Conservation (phyloP, 2,113 vertebrate species). For the Otocyon megalotis region DNA sequence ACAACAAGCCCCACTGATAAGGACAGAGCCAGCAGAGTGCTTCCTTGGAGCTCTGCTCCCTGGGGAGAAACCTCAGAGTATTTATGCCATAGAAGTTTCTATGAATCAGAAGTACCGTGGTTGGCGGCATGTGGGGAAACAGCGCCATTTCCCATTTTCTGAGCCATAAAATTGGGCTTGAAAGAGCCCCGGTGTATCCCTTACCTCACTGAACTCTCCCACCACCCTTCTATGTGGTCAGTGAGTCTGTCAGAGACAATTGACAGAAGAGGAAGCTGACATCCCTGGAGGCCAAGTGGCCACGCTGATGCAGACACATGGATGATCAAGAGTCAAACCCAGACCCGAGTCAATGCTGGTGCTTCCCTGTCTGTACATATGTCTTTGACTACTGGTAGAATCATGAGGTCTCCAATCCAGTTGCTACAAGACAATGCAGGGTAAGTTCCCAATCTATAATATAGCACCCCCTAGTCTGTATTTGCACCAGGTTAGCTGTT, state of each 20-base stretch:
- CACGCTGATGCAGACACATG: not conserved
- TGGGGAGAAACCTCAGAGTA: fast-evolving
- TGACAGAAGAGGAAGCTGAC: not conserved
- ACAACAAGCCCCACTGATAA: not conserved
- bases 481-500: not conserved
- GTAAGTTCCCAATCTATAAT: fast-evolving
- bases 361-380: not conserved
- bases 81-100: fast-evolving
- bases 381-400: fast-evolving
- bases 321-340: not conserved
- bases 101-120: fast-evolving
- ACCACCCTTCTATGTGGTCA: fast-evolving
- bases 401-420: not conserved
- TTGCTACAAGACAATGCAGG: fast-evolving
- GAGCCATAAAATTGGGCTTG: not conserved
- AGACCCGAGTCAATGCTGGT: not conserved
- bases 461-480: fast-evolving
- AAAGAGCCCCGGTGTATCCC: not conserved
- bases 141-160: not conserved
- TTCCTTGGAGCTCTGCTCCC: not conserved
- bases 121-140: fast-evolving
- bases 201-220: fast-evolving
- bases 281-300: not conserved
- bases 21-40: fast-evolving
- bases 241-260: fast-evolving